Conservation (phyloP, 1,140 invertebrate species). For the Nymphalis io region DNA sequence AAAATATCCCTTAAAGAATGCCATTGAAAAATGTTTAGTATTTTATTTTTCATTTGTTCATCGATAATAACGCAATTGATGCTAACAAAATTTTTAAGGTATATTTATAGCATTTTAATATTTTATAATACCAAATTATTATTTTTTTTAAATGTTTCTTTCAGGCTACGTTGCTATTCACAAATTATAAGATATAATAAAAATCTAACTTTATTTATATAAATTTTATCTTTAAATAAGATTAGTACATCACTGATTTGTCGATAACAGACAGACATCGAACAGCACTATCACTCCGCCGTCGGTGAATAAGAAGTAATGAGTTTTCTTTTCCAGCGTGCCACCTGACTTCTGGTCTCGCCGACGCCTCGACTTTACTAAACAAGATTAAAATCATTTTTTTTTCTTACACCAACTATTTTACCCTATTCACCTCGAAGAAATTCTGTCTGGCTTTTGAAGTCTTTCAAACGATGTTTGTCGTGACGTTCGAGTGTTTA, state of each 20-base stretch:
- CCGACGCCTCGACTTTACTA: conserved; percentile 64
- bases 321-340: conserved; percentile 74
- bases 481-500: conserved; percentile 49
- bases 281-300: conserved; percentile 50
- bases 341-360: conserved; percentile 69
- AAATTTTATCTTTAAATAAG: conserved; percentile 18
- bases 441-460: conserved; percentile 54
- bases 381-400: conserved; percentile 73
- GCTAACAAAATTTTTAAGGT: too few species aligned
- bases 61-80: too few species aligned
- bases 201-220: background rate
- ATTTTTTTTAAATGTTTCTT: too few species aligned
- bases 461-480: conserved; percentile 52
- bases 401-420: conserved; percentile 50
- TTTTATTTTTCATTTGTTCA: too few species aligned
- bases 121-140: too few species aligned
- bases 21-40: too few species aligned
- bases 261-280: conserved; percentile 32
- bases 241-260: conserved; percentile 13
- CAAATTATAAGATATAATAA: background rate
- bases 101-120: too few species aligned
- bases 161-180: too few species aligned
- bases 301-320: conserved; percentile 73
- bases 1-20: too few species aligned
- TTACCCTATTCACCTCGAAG: conserved; percentile 47